Conservation (phyloP, 2,113 vertebrate genomes). For the Pseudopodoces humilis region DNA sequence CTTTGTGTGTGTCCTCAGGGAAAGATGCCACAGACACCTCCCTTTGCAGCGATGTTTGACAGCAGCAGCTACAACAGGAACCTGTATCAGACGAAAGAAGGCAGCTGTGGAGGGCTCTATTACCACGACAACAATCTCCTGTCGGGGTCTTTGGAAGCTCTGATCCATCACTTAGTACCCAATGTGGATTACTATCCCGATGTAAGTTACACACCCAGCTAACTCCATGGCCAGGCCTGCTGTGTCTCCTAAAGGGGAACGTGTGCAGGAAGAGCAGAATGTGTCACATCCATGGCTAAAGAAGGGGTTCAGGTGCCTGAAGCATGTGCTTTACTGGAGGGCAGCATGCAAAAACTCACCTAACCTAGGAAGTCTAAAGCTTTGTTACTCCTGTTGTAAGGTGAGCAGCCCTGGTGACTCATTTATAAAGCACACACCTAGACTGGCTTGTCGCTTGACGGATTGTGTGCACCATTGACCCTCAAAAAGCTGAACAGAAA, state of each 20-base stretch:
- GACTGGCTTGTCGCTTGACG: background rate
- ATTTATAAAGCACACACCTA: background rate
- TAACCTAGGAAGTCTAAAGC: background rate
- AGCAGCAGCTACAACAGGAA: slow-evolving; percentile 85
- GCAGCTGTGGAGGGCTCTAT: slow-evolving; percentile 80
- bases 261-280: background rate
- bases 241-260: background rate
- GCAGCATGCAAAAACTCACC: background rate
- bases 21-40: slow-evolving; percentile 92
- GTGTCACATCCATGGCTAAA: background rate
- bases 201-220: slow-evolving; percentile 74
- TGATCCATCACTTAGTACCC: slow-evolving; percentile 91
- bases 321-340: background rate
- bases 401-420: background rate
- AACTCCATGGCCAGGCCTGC: background rate
- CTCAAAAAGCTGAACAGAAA: background rate
- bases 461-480: background rate
- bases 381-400: background rate
- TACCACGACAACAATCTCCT: slow-evolving; percentile 91
- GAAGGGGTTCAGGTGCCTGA: background rate
- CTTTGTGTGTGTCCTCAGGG: slow-evolving; percentile 66
- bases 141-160: slow-evolving; percentile 92
- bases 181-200: slow-evolving; percentile 91
- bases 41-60: slow-evolving; percentile 86
- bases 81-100: slow-evolving; percentile 83